Evolutionary conservation across 2,888 invertebrate genomes (phyloP).

Genomic region (Arge pagana): DNA sequence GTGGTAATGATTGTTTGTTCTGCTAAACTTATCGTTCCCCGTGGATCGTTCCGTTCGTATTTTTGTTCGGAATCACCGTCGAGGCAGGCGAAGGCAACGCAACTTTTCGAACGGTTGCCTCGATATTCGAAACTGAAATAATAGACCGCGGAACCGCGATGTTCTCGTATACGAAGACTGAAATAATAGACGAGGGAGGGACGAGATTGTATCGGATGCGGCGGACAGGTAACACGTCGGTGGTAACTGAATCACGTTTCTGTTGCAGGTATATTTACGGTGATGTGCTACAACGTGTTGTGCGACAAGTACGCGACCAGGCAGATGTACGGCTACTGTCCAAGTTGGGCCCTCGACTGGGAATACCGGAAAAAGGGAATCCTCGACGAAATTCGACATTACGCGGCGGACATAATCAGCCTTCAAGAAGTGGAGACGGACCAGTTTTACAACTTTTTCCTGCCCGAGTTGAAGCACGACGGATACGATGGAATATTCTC

Average conservation of each 20-base stretch:
- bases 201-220: too few species aligned
- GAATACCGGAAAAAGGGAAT: constrained; percentile 98
- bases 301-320: constrained; percentile 99
- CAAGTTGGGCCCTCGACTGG: constrained; percentile 98
- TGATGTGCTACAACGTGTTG: constrained; percentile 99
- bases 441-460: constrained; percentile 96
- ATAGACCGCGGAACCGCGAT: too few species aligned
- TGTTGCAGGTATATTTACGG: constrained; percentile 88
- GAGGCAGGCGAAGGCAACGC: too few species aligned
- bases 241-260: constrained; percentile 25
- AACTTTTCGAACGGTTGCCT: too few species aligned
- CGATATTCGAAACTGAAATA: too few species aligned
- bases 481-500: constrained; percentile 96
- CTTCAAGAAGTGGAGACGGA: constrained; percentile 98
- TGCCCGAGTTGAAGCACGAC: constrained; percentile 89
- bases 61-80: too few species aligned
- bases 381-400: constrained; percentile 94
- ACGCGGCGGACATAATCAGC: constrained; percentile 96
- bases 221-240: constrained; percentile 1
- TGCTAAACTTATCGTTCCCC: too few species aligned
- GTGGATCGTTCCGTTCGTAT: too few species aligned
- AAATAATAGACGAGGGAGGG: too few species aligned
- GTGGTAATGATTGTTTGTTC: too few species aligned
- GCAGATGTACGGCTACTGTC: constrained; percentile 99
- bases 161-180: too few species aligned